Percentiles rank a stretch among this genome's conserved stretches.
These are phyloP conservation scores for Acanthosoma haemorrhoidale DNA, from an alignment of 2,888 invertebrate genomes.

Conservation along the genomic window DNA sequence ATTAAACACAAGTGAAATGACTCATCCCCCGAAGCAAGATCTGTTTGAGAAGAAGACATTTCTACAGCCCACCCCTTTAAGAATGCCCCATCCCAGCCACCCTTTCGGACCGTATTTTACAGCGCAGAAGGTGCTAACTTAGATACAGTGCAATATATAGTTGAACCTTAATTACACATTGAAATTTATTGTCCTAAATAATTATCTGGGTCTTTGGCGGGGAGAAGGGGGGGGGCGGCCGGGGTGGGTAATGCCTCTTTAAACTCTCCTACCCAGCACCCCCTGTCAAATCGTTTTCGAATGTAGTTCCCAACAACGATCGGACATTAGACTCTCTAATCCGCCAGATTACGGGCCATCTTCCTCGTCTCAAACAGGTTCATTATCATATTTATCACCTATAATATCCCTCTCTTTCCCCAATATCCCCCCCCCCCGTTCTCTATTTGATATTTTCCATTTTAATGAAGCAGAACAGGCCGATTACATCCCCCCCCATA, in stretches of 20 bases:
- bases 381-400: constrained; percentile 12
- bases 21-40: constrained; percentile 22
- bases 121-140: constrained; percentile 24
- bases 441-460: constrained; percentile 35
- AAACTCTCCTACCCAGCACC: constrained; percentile 15
- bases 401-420: not conserved
- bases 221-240: not conserved
- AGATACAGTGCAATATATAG: constrained; percentile 26
- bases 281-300: constrained; percentile 18
- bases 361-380: constrained; percentile 9
- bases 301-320: constrained; percentile 7
- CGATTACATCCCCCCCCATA: constrained; percentile 31
- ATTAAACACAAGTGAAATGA: constrained; percentile 15
- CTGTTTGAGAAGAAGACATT: constrained; percentile 18
- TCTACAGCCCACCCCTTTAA: constrained; percentile 15
- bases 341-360: constrained; percentile 15
- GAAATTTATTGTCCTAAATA: constrained; percentile 29
- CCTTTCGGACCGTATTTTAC: constrained; percentile 18
- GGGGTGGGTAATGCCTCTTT: constrained; percentile 17
- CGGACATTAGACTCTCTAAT: not conserved
- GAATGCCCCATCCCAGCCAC: not conserved
- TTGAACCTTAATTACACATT: constrained; percentile 30
- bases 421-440: not conserved
- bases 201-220: constrained; percentile 24
- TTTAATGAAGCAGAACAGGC: constrained; percentile 35